A percentile compares a stretch with the other conserved stretches of the same genome.
Conservation (phyloP, 2,113 vertebrate genomes). For the Corvus hawaiiensis region DNA sequence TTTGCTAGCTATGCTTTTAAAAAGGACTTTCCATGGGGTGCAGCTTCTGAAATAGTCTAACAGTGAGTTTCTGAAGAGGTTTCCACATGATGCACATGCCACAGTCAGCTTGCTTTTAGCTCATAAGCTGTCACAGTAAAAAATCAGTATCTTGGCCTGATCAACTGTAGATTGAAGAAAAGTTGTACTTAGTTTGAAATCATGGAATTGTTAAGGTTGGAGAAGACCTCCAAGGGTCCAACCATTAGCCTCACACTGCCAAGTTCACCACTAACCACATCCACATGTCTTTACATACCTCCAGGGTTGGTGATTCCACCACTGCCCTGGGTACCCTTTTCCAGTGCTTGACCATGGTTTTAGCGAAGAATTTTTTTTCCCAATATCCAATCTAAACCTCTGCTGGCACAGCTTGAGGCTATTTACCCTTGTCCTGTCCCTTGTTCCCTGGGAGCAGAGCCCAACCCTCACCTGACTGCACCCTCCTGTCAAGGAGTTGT, state of each 20-base stretch:
- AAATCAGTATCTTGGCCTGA: background rate
- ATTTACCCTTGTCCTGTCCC: background rate
- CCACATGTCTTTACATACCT: rapidly evolving
- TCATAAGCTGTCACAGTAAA: background rate
- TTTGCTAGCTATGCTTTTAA: conserved; percentile 44
- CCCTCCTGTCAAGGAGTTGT: background rate
- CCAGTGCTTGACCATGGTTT: background rate
- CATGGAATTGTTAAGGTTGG: background rate
- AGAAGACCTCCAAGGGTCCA: background rate
- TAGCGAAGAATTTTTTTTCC: background rate
- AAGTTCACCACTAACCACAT: background rate
- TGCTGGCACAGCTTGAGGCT: background rate
- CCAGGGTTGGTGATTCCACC: background rate
- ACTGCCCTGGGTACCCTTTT: background rate
- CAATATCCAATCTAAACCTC: background rate
- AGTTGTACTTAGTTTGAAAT: background rate
- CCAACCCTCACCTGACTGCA: background rate
- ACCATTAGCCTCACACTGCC: background rate
- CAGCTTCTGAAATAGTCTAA: background rate
- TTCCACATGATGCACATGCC: background rate
- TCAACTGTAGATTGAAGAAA: background rate
- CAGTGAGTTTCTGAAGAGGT: background rate
- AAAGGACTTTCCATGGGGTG: conserved; percentile 16
- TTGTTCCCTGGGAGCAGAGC: background rate
- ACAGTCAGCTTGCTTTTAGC: background rate